Base-by-base conservation (phyloP, 30 jellyfish, hydroid and myxozoan genomes). In the Sanderia malayensis region DNA sequence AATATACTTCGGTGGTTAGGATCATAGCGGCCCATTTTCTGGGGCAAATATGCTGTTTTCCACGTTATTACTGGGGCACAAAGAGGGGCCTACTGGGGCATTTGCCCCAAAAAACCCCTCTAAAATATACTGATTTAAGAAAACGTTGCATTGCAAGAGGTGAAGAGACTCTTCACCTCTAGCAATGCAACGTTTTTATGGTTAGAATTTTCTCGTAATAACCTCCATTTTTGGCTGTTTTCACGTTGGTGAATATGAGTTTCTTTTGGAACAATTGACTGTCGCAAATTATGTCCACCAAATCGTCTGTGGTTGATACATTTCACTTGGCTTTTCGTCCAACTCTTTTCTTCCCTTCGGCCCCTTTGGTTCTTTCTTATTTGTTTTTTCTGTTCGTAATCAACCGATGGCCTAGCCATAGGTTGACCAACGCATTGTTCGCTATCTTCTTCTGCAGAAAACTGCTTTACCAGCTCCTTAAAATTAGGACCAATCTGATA, bases 261-360 rank as follows among this genome's bases (percentile, higher is more conserved):
- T 19, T 17, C 33, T 67, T 67, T 27, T 67, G 22, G 65, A 13
- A 67, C 8, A 34, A 17, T 30, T 67, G 26, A 61, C 29, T 61
- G 23, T 61, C 29, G 7, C 73, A 61, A 61, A 61, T 61, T n/a
- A 61, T 61, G 45, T 57, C 69, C 29, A 62, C 69, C 0, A 23
- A 27, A 57, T 29, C 73, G 7, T 61, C 52, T 4, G 73, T 25
- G 11, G 17, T 4, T 61, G n/a, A 46, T 1, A 17, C 52, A 17
- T 46, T 23, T 49, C 73, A 61, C 13, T 29, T 61, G n/a, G 73
- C 73, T 24, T 61, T 61, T 61, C 73, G 24, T 61, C 52, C 73
- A 9, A 49, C 25, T 29, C 28, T 61, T 24, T 49, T 49, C 21
- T 61, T 57, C n/a, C n/a, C n/a, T n/a, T n/a, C n/a, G n/a, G n/a